These are phyloP conservation scores for Sinocyclocheilus rhinocerous DNA, from an alignment of 2,113 vertebrate species.

Conservation along the genomic window DNA sequence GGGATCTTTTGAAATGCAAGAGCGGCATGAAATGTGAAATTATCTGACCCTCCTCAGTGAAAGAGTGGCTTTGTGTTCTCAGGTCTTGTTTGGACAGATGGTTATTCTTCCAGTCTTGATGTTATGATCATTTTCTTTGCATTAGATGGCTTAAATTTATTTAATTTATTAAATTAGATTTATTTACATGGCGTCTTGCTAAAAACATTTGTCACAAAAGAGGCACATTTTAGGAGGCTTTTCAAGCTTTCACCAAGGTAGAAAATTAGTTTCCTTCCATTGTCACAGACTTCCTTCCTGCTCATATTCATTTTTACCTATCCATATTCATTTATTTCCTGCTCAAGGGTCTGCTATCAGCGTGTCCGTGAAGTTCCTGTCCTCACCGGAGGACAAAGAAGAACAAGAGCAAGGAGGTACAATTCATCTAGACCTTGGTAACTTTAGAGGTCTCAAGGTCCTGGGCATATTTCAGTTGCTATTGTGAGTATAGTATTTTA, in stretches of 20 bases:
- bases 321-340: slow-evolving; percentile 30
- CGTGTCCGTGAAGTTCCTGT: slow-evolving; percentile 40
- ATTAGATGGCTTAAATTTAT: slow-evolving; percentile 26
- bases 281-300: slow-evolving; percentile 52
- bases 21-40: not conserved
- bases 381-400: slow-evolving; percentile 11
- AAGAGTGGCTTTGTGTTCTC: slow-evolving; percentile 69
- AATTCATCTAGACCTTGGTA: slow-evolving; percentile 27
- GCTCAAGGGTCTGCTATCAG: slow-evolving; percentile 33
- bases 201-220: slow-evolving; percentile 16
- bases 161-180: too few species aligned
- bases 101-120: slow-evolving; percentile 71
- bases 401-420: slow-evolving; percentile 39
- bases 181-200: not conserved
- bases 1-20: not conserved
- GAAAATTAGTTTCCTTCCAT: slow-evolving; percentile 55
- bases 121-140: slow-evolving; percentile 43
- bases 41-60: slow-evolving; percentile 65
- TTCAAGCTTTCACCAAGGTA: slow-evolving; percentile 39
- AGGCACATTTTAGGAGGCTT: not conserved
- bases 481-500: slow-evolving; percentile 32
- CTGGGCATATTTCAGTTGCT: slow-evolving; percentile 23
- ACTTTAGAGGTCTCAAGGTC: slow-evolving; percentile 21
- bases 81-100: slow-evolving; percentile 68
- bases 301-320: slow-evolving; percentile 42